Evolutionary conservation across 2,797 vertebrate species (phyloP), one percentile per base, ranked within the genome.

Genomic region (Lutjanus campechanus): DNA sequence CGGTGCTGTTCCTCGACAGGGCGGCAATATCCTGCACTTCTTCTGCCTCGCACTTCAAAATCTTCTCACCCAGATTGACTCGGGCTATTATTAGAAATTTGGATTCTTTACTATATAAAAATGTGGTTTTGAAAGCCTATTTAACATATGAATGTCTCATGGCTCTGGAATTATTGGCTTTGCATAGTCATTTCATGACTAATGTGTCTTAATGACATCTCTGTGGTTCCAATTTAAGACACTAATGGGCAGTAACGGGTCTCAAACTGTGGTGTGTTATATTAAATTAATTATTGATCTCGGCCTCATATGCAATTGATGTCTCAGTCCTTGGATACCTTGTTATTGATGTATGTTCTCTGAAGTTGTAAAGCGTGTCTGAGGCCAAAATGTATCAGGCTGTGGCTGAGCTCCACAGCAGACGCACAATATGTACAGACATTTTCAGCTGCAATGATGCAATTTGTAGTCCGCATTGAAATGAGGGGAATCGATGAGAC

Each of bases 211-310:
- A 93, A 91, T 89, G 89, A 90, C 82, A 79, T 87, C 73, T 88
- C 80, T 69, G 78, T 86, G 86, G 83, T 59, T 88, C 20, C 85
- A 70, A 84, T 86, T 90, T 86, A 83, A 84, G 84, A 85, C 73
- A 63, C 85, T 93, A 93, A 93, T 93, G 77, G 88, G 82, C 83
- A 88, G 87, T 92, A 92, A 91, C 84, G 76, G 86, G 86, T 90
- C 70, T 87, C 85, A 90, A 89, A 84, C 79, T 81, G 87, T 66
- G 77, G 81, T 82, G 65, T 85, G 89, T 90, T 86, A 84, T 88
- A 92, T 91, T 87, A 90, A 94, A 94, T 94, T 83, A 92, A 93
- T 92, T 89, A 93, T 92, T 78, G 90, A 94, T 93, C 81, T n/a
- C 66, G 22, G 80, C 76, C 79, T 87, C 53, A 29, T 81, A 81